Conservation (phyloP, 2,888 invertebrate genomes). For the Brenthis daphne region DNA sequence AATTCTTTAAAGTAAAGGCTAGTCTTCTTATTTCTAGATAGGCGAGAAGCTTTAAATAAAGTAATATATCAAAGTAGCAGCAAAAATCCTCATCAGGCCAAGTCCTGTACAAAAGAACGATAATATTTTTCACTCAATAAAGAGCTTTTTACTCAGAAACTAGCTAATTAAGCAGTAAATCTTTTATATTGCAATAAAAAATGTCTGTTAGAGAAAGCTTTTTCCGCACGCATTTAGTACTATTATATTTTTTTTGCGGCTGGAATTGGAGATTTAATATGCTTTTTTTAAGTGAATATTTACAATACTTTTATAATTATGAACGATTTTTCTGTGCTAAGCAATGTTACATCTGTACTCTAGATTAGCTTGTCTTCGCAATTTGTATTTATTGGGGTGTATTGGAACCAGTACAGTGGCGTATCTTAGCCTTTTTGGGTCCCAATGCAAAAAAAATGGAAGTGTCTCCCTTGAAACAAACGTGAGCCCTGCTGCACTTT, state of each 20-base stretch:
- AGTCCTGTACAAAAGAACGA: slow-evolving; percentile 1
- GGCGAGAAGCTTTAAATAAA: neutral
- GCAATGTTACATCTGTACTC: no score
- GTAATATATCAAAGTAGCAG: slow-evolving; percentile 9
- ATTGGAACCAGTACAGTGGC: no score
- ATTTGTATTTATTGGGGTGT: no score
- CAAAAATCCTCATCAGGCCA: slow-evolving; percentile 1
- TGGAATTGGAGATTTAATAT: neutral
- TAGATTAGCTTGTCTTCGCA: no score
- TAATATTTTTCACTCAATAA: slow-evolving; percentile 15
- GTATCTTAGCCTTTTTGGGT: no score
- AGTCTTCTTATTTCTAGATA: neutral
- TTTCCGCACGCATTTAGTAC: neutral
- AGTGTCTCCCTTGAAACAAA: no score
- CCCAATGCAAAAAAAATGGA: no score
- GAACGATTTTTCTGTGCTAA: no score
- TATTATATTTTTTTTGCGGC: neutral
- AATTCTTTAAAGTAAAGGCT: neutral
- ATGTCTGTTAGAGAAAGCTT: slow-evolving; percentile 12
- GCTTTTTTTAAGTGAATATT: neutral
- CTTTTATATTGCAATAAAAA: slow-evolving; percentile 27
- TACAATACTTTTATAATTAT: no score
- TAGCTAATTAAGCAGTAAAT: slow-evolving; percentile 32
- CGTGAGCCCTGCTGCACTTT: no score
- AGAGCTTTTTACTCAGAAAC: slow-evolving; percentile 16